Evolutionary conservation across 1,140 invertebrate species (phyloP), one percentile per base, ranked within the genome.

Genomic region (Panulirus ornatus): DNA sequence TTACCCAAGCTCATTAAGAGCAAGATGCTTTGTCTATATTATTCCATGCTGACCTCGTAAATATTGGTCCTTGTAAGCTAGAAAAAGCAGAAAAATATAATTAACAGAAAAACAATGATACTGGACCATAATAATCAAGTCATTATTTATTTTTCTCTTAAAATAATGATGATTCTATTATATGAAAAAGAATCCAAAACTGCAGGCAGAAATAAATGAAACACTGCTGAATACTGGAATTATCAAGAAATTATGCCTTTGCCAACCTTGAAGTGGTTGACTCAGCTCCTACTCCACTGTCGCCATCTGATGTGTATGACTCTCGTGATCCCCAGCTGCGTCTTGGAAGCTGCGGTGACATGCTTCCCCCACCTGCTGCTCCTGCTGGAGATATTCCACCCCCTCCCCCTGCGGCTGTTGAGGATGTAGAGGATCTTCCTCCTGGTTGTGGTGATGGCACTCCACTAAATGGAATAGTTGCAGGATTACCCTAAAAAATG

Each of bases 231-330:
- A 58, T 14, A 19, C 16, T 22, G 5, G n/a, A 58, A 58, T 19
- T 58, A 58, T 58, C 19, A 58, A 58, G 54, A 58, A 58, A 58
- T 58, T 47, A 1, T 0, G 16, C 1, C 30, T 36, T 44, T n/a
- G 27, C 87, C 81, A 90, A 94, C 94, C 94, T 94, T 51, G 94
- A 95, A 81, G 93, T 93, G 40, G 94, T 93, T 90, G 94, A 95
- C 63, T 97, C 97, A 11, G 96, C 96, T 40, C 96, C 96, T 0
- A 97, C 96, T 2, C 97, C 97, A 93, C 96, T 97, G 93, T 97
- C 97, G 66, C 96, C 96, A 93, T 97, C 96, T 0, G 96, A 97
- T 34, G 96, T 95, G 34, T 96, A 95, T 81, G 96, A 97, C 92
- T 97, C 96, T 92, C 97, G 96, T 16, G 96, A 96, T 91, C 95